Evolutionary conservation across 2,888 invertebrate species (phyloP).

Genomic region (Labia minor): DNA sequence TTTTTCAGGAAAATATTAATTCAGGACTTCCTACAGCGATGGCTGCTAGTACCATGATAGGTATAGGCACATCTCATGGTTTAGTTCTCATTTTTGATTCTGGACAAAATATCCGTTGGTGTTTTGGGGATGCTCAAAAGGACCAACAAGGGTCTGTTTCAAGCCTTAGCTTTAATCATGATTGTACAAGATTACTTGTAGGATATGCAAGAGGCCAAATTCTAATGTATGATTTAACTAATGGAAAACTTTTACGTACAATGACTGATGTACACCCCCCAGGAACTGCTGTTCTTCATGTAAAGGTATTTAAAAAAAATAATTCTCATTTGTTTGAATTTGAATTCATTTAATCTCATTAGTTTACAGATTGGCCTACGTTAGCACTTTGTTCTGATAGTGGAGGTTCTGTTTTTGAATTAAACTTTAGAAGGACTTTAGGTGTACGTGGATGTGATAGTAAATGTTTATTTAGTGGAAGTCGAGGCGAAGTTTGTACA

Average conservation of each 20-base stretch:
- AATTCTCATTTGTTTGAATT: too few relatives aligned
- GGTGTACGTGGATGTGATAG: slow-evolving; percentile 82
- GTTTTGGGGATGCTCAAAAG: slow-evolving; percentile 53
- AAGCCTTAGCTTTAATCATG: slow-evolving; percentile 69
- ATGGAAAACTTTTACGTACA: slow-evolving; percentile 63
- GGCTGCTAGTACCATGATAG: slow-evolving; percentile 66
- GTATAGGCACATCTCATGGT: slow-evolving; percentile 92
- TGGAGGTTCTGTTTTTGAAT: slow-evolving; percentile 90
- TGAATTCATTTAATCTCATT: slow-evolving; percentile 21
- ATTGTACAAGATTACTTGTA: slow-evolving; percentile 72
- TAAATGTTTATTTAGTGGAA: slow-evolving; percentile 92
- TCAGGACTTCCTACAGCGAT: slow-evolving; percentile 81
- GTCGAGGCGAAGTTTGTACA: slow-evolving; percentile 83
- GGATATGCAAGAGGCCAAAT: slow-evolving; percentile 73
- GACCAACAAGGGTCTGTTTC: slow-evolving; percentile 52
- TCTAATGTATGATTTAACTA: slow-evolving; percentile 75
- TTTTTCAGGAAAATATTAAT: slow-evolving; percentile 66
- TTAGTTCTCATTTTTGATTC: slow-evolving; percentile 76
- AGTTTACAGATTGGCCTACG: slow-evolving; percentile 61
- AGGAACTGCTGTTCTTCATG: slow-evolving; percentile 69
- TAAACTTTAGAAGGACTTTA: slow-evolving; percentile 77
- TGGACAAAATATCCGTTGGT: slow-evolving; percentile 83
- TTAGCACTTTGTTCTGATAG: slow-evolving; percentile 78
- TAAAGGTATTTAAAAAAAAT: slow-evolving; percentile 39
- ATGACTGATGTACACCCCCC: slow-evolving; percentile 73